These are phyloP conservation scores for Drosophila multiciliata DNA, from an alignment of 2,888 invertebrate species.

Conservation along the genomic window DNA sequence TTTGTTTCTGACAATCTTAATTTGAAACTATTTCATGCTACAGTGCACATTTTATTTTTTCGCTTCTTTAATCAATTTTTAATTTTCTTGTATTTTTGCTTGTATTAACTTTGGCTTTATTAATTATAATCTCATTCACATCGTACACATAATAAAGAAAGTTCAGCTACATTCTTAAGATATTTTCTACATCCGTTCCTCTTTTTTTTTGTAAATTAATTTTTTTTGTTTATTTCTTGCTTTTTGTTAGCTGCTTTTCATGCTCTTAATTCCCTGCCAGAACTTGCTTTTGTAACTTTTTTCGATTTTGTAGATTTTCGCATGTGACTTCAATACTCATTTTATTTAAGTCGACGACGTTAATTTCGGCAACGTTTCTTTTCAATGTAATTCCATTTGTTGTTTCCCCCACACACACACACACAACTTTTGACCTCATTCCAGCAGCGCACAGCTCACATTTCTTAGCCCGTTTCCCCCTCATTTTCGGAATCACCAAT, in stretches of 20 bases:
- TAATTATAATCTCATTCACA: constrained; percentile 4
- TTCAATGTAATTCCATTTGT: constrained; percentile 10
- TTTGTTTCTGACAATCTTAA: not conserved
- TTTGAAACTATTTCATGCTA: not conserved
- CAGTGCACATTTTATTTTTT: not conserved
- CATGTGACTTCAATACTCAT: constrained; percentile 6
- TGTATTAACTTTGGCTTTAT: not conserved
- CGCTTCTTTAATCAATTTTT: not conserved
- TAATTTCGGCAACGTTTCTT: constrained; percentile 2
- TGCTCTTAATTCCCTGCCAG: not conserved
- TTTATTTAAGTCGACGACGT: constrained; percentile 17
- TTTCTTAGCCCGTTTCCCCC: not conserved
- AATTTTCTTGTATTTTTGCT: not conserved
- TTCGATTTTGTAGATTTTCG: constrained; percentile 1
- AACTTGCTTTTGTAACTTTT: not conserved
- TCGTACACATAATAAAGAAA: not conserved
- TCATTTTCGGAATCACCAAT: constrained; percentile 67
- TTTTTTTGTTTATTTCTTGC: not conserved
- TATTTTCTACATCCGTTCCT: not conserved
- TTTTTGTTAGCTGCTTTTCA: not conserved
- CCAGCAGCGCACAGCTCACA: not conserved
- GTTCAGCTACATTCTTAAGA: not conserved
- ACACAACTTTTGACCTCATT: constrained; percentile 37
- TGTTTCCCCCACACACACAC: not conserved
- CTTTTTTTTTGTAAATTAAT: not conserved